A percentile compares a stretch with the other conserved stretches of the same genome.
Conservation (phyloP, 2,888 invertebrate genomes). For the Eupithecia insigniata region DNA sequence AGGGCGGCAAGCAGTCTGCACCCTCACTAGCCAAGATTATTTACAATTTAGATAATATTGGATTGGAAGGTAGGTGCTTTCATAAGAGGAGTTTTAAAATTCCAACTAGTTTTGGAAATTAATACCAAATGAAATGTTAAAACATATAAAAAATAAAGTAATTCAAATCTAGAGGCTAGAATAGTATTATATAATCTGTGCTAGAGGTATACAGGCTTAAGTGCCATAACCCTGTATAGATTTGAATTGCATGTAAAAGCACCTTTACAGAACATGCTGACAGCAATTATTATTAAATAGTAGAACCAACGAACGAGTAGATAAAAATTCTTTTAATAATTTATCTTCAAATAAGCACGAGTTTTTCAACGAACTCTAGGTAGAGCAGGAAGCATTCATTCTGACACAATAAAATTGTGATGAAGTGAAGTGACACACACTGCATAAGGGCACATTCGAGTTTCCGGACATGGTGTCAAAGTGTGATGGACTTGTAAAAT, state of each 20-base stretch:
- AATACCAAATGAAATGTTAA: not conserved
- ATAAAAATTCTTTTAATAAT: not conserved
- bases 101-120: not conserved
- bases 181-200: too few relatives aligned
- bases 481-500: not conserved
- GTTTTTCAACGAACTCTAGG: not conserved
- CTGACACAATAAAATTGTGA: not conserved
- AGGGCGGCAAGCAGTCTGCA: conserved; percentile 69
- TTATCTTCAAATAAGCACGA: not conserved
- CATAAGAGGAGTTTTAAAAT: conserved; percentile 11
- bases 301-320: not conserved
- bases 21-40: conserved; percentile 59
- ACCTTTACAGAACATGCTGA: not conserved
- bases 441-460: not conserved
- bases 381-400: not conserved
- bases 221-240: not conserved
- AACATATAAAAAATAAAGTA: too few relatives aligned
- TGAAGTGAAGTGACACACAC: not conserved
- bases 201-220: too few relatives aligned
- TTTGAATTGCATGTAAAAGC: not conserved
- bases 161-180: too few relatives aligned
- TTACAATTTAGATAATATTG: conserved; percentile 46
- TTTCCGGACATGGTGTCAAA: conserved; percentile 6
- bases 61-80: too few relatives aligned
- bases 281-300: not conserved